Evolutionary conservation across 2,113 vertebrate species (phyloP).

Genomic region (Sapajus apella): DNA sequence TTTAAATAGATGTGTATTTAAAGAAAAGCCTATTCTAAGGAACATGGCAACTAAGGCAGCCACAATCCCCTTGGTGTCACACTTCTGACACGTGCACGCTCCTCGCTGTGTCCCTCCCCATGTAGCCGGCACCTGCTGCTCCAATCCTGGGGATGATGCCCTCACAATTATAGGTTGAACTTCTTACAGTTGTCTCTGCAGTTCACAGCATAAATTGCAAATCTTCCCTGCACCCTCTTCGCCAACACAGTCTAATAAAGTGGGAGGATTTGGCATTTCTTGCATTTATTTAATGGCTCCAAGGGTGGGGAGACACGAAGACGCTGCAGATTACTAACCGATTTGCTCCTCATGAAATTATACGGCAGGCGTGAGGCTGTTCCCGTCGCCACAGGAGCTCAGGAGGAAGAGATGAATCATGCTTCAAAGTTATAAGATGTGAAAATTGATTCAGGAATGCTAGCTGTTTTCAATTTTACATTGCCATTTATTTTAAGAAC

Average conservation of each 20-base stretch:
- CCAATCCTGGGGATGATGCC: slow-evolving; percentile 62
- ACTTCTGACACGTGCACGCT: slow-evolving; percentile 64
- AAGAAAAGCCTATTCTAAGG: slow-evolving; percentile 50
- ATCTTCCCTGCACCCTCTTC: slow-evolving; percentile 36
- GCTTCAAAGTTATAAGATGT: slow-evolving; percentile 80
- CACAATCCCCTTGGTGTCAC: slow-evolving; percentile 48
- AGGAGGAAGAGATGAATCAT: slow-evolving; percentile 70
- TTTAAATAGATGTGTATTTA: background rate
- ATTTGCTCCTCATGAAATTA: slow-evolving; percentile 69
- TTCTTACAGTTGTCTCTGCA: slow-evolving; percentile 64
- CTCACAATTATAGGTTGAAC: slow-evolving; percentile 67
- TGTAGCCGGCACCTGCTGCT: slow-evolving; percentile 53
- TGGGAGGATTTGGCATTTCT: slow-evolving; percentile 29
- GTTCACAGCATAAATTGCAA: slow-evolving; percentile 68
- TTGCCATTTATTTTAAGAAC: slow-evolving; percentile 76
- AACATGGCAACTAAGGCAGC: slow-evolving; percentile 27
- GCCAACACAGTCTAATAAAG: slow-evolving; percentile 49
- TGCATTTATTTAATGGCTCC: slow-evolving; percentile 44
- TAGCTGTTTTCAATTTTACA: slow-evolving; percentile 81
- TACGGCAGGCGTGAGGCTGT: slow-evolving; percentile 62
- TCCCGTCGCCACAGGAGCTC: slow-evolving; percentile 58
- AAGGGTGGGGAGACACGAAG: slow-evolving; percentile 60
- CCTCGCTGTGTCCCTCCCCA: slow-evolving; percentile 45
- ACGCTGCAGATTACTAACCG: slow-evolving; percentile 58
- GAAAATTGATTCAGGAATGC: slow-evolving; percentile 83